Percentiles rank a stretch among this genome's conserved stretches.
Evolutionary conservation across 2,797 vertebrate species (phyloP).

Genomic region (Cheirogaleus major): DNA sequence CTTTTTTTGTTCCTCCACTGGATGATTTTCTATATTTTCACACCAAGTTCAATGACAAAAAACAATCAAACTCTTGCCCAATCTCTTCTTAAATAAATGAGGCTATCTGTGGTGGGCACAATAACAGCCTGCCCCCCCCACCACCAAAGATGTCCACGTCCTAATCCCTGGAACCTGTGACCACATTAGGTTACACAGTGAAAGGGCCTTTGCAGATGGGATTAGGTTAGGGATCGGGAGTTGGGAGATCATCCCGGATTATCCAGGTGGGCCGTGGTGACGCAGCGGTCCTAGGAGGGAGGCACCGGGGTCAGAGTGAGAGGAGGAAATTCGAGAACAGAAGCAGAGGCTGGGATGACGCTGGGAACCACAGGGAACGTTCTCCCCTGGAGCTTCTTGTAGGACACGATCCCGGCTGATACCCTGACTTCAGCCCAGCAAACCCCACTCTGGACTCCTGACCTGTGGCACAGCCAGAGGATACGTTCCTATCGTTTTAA

Average conservation of each 20-base stretch:
- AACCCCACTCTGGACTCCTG: not conserved
- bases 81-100: not conserved
- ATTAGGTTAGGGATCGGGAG: not conserved
- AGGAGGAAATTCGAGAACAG: not conserved
- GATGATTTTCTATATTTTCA: not conserved
- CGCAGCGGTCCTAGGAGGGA: not conserved
- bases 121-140: not conserved
- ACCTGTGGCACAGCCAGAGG: not conserved
- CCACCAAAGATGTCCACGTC: not conserved
- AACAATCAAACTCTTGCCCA: not conserved
- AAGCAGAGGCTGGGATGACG: not conserved
- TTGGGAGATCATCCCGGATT: not conserved
- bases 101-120: not conserved
- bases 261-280: not conserved
- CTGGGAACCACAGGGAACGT: not conserved
- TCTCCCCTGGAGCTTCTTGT: not conserved
- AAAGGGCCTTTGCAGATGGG: not conserved
- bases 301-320: not conserved
- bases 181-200: no score
- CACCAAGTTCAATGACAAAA: not conserved
- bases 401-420: not conserved
- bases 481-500: not conserved
- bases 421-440: not conserved
- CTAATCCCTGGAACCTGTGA: not conserved
- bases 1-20: not conserved